Evolutionary conservation across 2,888 invertebrate species (phyloP).

Genomic region (Anthophora plumipes): DNA sequence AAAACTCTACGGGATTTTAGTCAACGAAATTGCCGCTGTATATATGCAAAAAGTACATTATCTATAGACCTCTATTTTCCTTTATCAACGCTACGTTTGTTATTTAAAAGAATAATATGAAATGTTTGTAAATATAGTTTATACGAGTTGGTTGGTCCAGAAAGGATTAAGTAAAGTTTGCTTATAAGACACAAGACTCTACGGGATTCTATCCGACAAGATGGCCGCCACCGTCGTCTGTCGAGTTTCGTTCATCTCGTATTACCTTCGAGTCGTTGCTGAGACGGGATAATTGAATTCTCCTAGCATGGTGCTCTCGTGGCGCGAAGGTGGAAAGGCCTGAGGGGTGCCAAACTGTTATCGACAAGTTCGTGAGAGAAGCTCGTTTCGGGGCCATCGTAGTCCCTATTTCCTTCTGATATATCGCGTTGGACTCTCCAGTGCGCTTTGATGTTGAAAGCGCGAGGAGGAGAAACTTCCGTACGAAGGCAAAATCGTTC

Average conservation of each 20-base stretch:
- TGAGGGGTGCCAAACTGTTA: slow-evolving; percentile 69
- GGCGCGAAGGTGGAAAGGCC: slow-evolving; percentile 68
- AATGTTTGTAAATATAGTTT: no score
- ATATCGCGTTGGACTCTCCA: slow-evolving; percentile 46
- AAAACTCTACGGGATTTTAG: no score
- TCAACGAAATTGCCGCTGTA: no score
- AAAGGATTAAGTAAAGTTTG: no score
- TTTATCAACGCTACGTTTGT: no score
- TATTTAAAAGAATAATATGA: no score
- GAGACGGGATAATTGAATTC: slow-evolving; percentile 79
- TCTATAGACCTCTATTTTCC: no score
- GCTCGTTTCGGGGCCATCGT: slow-evolving; percentile 39
- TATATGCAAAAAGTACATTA: no score
- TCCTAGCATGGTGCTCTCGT: slow-evolving; percentile 57
- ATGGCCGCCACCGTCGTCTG: slow-evolving; percentile 50
- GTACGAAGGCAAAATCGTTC: slow-evolving; percentile 10
- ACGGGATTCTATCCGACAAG: slow-evolving; percentile 41
- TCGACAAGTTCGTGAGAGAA: slow-evolving; percentile 68
- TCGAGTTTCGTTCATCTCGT: slow-evolving; percentile 67
- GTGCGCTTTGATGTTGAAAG: slow-evolving; percentile 38
- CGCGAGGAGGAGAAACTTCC: slow-evolving; percentile 16
- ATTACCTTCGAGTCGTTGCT: slow-evolving; percentile 70
- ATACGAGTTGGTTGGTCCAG: no score
- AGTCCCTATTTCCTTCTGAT: background rate
- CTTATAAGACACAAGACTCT: background rate